These are phyloP conservation scores for Osmoderma eremita DNA, from an alignment of 2,888 invertebrate species.

Conservation along the genomic window DNA sequence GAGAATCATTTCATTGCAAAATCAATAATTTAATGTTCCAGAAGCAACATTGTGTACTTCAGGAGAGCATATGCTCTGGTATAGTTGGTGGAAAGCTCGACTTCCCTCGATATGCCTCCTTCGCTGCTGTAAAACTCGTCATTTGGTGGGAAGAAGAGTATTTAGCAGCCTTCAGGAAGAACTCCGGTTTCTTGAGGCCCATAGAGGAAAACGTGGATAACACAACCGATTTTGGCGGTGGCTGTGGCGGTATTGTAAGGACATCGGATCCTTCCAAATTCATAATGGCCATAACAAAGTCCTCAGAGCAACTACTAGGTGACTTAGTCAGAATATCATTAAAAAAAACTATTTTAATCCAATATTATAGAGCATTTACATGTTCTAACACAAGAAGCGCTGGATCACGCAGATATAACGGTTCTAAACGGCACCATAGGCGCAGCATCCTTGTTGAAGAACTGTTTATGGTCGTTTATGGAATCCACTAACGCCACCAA, in stretches of 20 bases:
- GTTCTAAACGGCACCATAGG: constrained; percentile 84
- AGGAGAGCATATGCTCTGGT: constrained; percentile 80
- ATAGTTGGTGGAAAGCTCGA: constrained; percentile 85
- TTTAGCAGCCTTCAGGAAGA: constrained; percentile 76
- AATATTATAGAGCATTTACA: constrained; percentile 76
- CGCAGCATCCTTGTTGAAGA: constrained; percentile 81
- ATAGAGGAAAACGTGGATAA: constrained; percentile 60
- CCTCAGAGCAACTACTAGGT: constrained; percentile 77
- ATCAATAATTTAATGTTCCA: constrained; percentile 43
- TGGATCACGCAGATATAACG: constrained; percentile 85
- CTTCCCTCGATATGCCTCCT: constrained; percentile 85
- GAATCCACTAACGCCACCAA: constrained; percentile 65
- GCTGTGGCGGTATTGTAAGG: constrained; percentile 72
- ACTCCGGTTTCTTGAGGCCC: constrained; percentile 66
- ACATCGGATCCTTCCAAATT: constrained; percentile 82
- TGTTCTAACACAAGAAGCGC: constrained; percentile 81
- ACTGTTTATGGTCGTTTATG: constrained; percentile 81
- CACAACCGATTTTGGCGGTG: constrained; percentile 61
- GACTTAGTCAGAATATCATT: constrained; percentile 35
- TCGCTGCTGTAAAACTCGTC: constrained; percentile 84
- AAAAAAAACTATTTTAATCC: not conserved
- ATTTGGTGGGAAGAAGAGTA: constrained; percentile 90
- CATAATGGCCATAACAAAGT: constrained; percentile 75
- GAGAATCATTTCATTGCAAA: too few relatives aligned
- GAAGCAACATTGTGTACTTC: constrained; percentile 69